Conservation (phyloP, 2,888 invertebrate species). For the Hylaea fasciaria region DNA sequence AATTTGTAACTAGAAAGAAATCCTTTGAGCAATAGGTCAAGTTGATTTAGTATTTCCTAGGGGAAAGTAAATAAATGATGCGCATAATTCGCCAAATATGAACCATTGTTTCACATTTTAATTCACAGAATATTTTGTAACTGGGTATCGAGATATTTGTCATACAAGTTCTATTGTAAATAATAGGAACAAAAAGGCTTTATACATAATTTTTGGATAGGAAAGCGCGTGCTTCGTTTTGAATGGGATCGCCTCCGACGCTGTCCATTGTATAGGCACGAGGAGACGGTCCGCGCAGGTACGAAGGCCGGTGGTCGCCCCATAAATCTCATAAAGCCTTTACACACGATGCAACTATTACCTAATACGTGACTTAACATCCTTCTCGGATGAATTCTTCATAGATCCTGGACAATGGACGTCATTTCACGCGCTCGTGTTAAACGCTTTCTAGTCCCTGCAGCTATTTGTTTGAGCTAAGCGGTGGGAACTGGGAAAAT, state of each 20-base stretch:
- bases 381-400: conserved; percentile 41
- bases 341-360: conserved; percentile 34
- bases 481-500: conserved; percentile 44
- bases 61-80: conserved; percentile 30
- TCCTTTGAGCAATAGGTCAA: conserved; percentile 46
- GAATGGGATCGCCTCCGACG: conserved; percentile 62
- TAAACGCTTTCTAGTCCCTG: conserved; percentile 52
- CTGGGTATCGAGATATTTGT: background rate
- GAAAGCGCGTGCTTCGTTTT: conserved; percentile 51
- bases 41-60: conserved; percentile 38
- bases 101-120: background rate
- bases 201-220: conserved; percentile 27
- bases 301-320: conserved; percentile 56
- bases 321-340: conserved; percentile 53
- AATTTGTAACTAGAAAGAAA: conserved; percentile 57
- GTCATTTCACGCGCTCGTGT: conserved; percentile 60
- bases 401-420: conserved; percentile 53
- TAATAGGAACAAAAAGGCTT: conserved; percentile 17
- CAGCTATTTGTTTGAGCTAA: conserved; percentile 56
- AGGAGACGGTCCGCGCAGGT: conserved; percentile 63
- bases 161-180: conserved; percentile 4
- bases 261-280: conserved; percentile 57
- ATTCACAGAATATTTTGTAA: background rate
- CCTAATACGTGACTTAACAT: conserved; percentile 38
- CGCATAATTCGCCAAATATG: background rate